These are phyloP conservation scores for Toxotes jaculatrix DNA, from an alignment of 2,113 vertebrate genomes.

Conservation along the genomic window DNA sequence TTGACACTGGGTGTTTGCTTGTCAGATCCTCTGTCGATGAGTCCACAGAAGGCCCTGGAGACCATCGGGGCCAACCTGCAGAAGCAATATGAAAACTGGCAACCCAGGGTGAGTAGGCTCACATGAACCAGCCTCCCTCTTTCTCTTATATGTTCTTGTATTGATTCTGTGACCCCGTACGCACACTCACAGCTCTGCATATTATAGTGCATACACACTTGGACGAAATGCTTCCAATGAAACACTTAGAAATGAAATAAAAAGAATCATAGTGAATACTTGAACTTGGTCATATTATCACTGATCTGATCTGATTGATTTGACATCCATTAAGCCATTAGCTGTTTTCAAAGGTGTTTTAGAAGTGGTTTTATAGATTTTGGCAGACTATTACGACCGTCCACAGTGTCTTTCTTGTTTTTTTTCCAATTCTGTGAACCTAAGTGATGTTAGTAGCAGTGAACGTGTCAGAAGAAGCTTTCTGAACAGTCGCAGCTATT, in stretches of 20 bases:
- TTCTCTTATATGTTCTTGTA: background rate
- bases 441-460: background rate
- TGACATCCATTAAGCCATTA: background rate
- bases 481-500: background rate
- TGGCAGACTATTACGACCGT: background rate
- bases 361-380: background rate
- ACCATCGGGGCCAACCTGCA: slow-evolving; percentile 97
- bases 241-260: background rate
- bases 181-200: background rate
- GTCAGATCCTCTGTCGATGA: slow-evolving; percentile 97
- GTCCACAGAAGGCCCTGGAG: slow-evolving; percentile 98
- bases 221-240: background rate
- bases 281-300: background rate
- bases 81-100: slow-evolving; percentile 99
- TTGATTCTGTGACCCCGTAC: background rate
- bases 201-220: background rate
- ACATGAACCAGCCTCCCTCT: background rate
- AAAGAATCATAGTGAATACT: background rate
- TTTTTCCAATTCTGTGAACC: background rate
- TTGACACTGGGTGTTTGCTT: slow-evolving; percentile 48
- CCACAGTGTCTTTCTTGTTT: background rate
- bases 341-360: background rate
- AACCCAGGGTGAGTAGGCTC: slow-evolving; percentile 92
- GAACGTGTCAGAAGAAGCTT: background rate
- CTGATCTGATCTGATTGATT: accelerated